Evolutionary conservation across 2,888 invertebrate species (phyloP).

Genomic region (Desoria tigrina): DNA sequence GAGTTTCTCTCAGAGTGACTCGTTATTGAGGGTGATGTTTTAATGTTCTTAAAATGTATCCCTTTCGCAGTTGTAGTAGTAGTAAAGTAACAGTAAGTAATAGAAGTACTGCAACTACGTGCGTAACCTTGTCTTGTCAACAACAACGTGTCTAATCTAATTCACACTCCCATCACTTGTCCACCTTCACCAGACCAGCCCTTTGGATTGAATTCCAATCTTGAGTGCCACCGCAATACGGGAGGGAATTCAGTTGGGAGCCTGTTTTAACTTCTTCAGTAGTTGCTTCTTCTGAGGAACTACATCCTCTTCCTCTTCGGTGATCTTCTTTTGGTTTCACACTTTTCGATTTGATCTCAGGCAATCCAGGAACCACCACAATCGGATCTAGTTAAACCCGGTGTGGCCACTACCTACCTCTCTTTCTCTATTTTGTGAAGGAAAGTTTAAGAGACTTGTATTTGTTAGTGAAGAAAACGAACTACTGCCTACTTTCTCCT

Average conservation of each 20-base stretch:
- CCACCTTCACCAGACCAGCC: not conserved
- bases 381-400: conserved; percentile 29
- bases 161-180: conserved; percentile 27
- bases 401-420: not conserved
- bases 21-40: too few species aligned
- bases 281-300: not conserved
- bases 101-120: too few species aligned
- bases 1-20: too few species aligned
- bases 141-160: conserved; percentile 30
- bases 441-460: too few species aligned
- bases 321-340: conserved; percentile 10
- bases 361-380: conserved; percentile 33
- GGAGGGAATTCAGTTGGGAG: conserved; percentile 9
- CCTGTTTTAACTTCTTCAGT: conserved; percentile 2
- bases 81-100: too few species aligned
- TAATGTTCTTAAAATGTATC: too few species aligned
- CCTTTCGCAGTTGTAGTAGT: too few species aligned
- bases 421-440: too few species aligned
- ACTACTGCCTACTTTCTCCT: too few species aligned
- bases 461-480: too few species aligned
- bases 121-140: conserved; percentile 19
- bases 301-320: conserved; percentile 4
- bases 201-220: not conserved
- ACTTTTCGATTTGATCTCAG: conserved; percentile 19
- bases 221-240: not conserved